phyloP scores from a whole-genome alignment of 2,888 invertebrate genomes.

The Teleogryllus oceanicus region DNA sequence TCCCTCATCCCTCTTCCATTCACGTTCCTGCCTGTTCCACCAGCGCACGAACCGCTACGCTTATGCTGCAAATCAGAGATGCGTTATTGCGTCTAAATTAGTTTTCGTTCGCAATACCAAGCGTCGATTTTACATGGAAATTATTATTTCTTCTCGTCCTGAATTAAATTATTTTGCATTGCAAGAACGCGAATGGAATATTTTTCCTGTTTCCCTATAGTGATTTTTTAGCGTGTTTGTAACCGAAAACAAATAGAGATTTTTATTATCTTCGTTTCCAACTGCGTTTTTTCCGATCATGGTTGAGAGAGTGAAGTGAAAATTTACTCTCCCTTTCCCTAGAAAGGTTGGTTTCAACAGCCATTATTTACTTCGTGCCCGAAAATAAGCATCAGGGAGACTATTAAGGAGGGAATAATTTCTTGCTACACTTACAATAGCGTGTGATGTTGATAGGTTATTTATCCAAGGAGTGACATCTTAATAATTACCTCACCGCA shows the following conservation, averaged over 20 bases:
- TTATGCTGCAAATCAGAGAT: background rate
- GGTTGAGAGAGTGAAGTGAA: background rate
- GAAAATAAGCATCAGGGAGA: background rate
- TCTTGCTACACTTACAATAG: background rate
- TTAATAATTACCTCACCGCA: constrained; percentile 7
- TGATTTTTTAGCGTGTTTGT: background rate
- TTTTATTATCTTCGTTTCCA: background rate
- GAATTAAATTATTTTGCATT: background rate
- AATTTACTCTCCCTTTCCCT: too few relatives aligned
- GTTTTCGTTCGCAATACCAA: background rate
- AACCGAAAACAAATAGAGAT: background rate
- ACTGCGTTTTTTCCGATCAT: background rate
- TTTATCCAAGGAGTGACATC: constrained; percentile 6
- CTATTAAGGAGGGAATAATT: background rate
- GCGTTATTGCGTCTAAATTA: constrained; percentile 6
- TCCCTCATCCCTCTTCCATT: too few relatives aligned
- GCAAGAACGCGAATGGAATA: background rate
- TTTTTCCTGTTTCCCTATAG: background rate
- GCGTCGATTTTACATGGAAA: background rate
- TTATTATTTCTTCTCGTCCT: background rate
- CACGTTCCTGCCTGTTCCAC: too few relatives aligned
- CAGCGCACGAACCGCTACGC: too few relatives aligned
- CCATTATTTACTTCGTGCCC: background rate
- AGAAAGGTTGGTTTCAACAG: background rate
- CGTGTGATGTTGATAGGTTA: constrained; percentile 18